phyloP scores from a whole-genome alignment of 2,888 invertebrate species.

The Diloba caeruleocephala region DNA sequence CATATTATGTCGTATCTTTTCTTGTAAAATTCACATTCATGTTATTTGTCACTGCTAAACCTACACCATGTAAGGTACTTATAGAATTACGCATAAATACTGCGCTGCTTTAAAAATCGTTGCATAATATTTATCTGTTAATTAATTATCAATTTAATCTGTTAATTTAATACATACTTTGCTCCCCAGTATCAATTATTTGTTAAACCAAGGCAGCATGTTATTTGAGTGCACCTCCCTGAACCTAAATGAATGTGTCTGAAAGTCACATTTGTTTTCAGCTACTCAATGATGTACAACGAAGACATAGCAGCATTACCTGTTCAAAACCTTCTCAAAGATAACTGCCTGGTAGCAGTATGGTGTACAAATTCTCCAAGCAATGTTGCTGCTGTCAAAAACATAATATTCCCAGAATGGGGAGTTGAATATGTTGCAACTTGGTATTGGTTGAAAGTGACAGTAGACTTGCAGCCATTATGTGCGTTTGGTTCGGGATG shows the following conservation, averaged over 20 bases:
- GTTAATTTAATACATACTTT: no score
- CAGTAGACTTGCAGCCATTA: conserved; percentile 91
- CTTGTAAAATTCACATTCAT: no score
- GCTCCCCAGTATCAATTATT: no score
- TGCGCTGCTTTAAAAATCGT: no score
- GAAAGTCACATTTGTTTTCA: conserved; percentile 71
- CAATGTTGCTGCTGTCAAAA: conserved; percentile 91
- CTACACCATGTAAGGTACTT: no score
- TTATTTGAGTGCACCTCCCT: background rate
- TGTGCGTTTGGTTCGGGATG: conserved; percentile 90
- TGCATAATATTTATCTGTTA: no score
- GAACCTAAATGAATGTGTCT: background rate
- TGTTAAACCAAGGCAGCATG: no score
- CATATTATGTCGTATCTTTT: no score
- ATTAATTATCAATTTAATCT: no score
- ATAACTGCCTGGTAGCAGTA: conserved; percentile 92
- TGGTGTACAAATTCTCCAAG: conserved; percentile 97
- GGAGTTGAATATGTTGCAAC: conserved; percentile 91
- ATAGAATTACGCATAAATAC: no score
- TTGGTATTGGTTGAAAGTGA: conserved; percentile 97
- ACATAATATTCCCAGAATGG: conserved; percentile 94
- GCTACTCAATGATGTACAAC: conserved; percentile 94
- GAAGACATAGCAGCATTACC: conserved; percentile 93
- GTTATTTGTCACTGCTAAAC: no score
- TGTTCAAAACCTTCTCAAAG: conserved; percentile 89